Evolutionary conservation across 2,888 invertebrate genomes (phyloP), one percentile per base, ranked within the genome.

Genomic region (Phasia obesa): DNA sequence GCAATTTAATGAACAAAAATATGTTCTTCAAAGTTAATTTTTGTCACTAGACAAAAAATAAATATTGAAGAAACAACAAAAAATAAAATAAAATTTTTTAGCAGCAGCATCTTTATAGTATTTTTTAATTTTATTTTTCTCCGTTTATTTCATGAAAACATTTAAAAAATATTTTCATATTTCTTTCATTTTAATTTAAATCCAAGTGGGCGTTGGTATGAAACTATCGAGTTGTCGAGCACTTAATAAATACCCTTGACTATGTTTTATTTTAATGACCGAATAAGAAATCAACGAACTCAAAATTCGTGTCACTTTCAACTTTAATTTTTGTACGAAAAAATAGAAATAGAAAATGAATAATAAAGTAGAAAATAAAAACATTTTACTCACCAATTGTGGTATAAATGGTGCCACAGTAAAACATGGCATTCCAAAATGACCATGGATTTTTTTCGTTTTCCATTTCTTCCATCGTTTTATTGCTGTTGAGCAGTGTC

Each of bases 401-500:
- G 13, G 97, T 97, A 87, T 95, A 97, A 88, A 97, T 95, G 25
- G 97, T 97, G 51, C 96, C 96, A 85, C 97, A 96, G 87, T 95
- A 97, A 87, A 97, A 97, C 91, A 97, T 94, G 0, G 97, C 93
- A 89, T 97, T 96, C 95, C 95, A 96, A 89, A 97, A 96, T 0
- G 94, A 94, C 97, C 97, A 97, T 1, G 92, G 92, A 83, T 93
- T 92, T 75, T 93, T 92, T 85, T 92, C 92, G 1, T 79, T 49
- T 23, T 87, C 85, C 55, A 88, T 71, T 60, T 89, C 87, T 15
- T 87, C 84, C 0, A 87, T 27, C 0, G 87, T 87, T 53, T 86
- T 86, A 47, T 88, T 87, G 31, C 57, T 85, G 19, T 86, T 86
- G 4, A 90, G 35, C 0, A 91, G 81, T 0, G 88, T 86, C 2